Evolutionary conservation across 2,888 invertebrate species (phyloP).

Genomic region (Chymomyza caudatula): DNA sequence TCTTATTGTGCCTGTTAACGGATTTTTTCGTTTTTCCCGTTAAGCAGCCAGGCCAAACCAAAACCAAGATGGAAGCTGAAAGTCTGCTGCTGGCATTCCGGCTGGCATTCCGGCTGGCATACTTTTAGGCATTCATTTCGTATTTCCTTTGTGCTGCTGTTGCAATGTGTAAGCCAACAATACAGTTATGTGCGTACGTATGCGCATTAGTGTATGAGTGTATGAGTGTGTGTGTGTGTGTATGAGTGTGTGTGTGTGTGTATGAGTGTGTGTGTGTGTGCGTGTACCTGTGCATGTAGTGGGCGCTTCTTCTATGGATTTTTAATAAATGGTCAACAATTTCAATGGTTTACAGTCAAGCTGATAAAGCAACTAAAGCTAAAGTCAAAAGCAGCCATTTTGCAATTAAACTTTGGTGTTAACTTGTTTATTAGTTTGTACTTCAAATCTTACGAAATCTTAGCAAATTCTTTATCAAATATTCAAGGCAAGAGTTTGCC

Average conservation of each 20-base stretch:
- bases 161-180: not conserved
- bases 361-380: not conserved
- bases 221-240: not conserved
- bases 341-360: slow-evolving; percentile 19
- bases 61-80: not conserved
- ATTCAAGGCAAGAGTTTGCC: no score
- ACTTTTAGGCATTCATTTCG: slow-evolving; percentile 7
- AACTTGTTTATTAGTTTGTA: not conserved
- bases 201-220: not conserved
- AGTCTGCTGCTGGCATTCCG: not conserved
- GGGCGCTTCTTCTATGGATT: slow-evolving; percentile 22
- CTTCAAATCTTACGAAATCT: no score
- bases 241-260: not conserved
- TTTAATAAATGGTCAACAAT: slow-evolving; percentile 36
- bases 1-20: slow-evolving; percentile 46
- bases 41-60: slow-evolving; percentile 12
- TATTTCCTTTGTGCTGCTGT: not conserved
- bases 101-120: slow-evolving; percentile 6
- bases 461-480: no score
- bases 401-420: not conserved
- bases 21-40: slow-evolving; percentile 20
- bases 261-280: not conserved
- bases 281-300: not conserved
- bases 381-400: not conserved
- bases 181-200: not conserved